Evolutionary conservation across 30 jellyfish, hydroid and myxozoan species (phyloP).

Genomic region (Hydractinia echinata): DNA sequence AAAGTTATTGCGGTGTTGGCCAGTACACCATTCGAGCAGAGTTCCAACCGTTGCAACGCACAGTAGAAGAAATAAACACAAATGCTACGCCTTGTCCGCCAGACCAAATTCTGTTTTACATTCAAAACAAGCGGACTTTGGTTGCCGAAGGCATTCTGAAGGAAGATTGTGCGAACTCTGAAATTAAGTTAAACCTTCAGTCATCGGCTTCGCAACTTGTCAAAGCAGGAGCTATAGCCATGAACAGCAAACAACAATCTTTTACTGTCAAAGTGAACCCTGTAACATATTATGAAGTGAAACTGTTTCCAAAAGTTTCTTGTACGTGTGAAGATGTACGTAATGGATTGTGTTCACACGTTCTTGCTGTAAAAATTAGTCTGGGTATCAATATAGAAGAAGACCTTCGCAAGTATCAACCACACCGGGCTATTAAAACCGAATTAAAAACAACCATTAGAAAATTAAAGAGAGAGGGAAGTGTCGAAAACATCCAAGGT

Average conservation of each 20-base stretch:
- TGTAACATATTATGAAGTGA: conserved; percentile 47
- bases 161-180: conserved; percentile 61
- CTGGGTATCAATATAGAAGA: conserved; percentile 77
- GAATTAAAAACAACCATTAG: conserved; percentile 9
- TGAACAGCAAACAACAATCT: conserved; percentile 36
- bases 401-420: conserved; percentile 56
- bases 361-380: conserved; percentile 81
- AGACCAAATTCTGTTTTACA: conserved; percentile 55
- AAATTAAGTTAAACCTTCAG: conserved; percentile 51
- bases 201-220: conserved; percentile 43
- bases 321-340: conserved; percentile 73
- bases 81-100: conserved; percentile 69
- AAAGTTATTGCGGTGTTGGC: conserved; percentile 57
- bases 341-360: conserved; percentile 67
- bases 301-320: conserved; percentile 66
- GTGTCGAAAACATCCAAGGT: conserved; percentile 21
- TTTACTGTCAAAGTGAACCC: conserved; percentile 41
- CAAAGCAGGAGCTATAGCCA: conserved; percentile 33
- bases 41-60: conserved; percentile 39
- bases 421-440: conserved; percentile 22
- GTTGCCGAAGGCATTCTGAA: conserved; percentile 57
- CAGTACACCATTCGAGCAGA: conserved; percentile 55
- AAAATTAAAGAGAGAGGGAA: conserved; percentile 26
- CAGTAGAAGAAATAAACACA: conserved; percentile 41
- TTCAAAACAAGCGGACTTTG: conserved; percentile 52